Base-by-base conservation (phyloP, 2,113 vertebrate species). In the Pterophyllum scalare region DNA sequence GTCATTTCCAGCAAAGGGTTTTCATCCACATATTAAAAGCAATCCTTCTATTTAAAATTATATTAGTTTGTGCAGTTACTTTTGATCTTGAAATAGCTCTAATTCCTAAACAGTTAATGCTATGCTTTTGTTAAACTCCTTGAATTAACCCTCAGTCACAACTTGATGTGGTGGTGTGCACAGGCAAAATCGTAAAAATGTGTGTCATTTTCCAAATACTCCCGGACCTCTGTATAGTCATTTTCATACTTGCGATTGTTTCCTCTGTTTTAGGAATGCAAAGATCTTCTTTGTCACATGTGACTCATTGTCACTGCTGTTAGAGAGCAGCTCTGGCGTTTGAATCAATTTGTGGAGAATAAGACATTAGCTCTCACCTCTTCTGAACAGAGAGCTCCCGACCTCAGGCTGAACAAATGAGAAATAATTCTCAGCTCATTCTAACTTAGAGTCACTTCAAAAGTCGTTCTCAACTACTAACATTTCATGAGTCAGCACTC, bases 401-500 rank as follows among this genome's bases (percentile, higher is more conserved):
- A 81, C 58, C 31, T 54, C 3, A 7, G 17, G 35, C 20, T 49
- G 22, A 58, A 79, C 60, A 79, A 65, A 85, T 26, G 15, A 52
- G 24, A 62, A 82, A 67, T 58, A 0, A 77, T 85, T 82, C 70
- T 67, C 6, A 83, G 7, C 24, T 33, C 26, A 76, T 59, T 77
- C 38, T 5, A 80, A 31, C 43, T 61, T 64, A 17, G 43, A 75
- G 49, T 78, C 62, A 67, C 52, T 83, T 87, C 61, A 79, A 26
- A 80, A 86, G 56, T 60, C 35, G 59, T 70, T 83, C 75, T 84
- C 87, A 79, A 38, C 31, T 46, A 49, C 64, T 54, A 76, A 85
- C 87, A 76, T 77, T 64, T 76, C 54, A 56, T 86, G 86, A 88
- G 59, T 91, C 78, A 90, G 77, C 80, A 17, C 22, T 24, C 64